Evolutionary conservation across 2,797 vertebrate genomes (phyloP).

Genomic region (Liparis tanakae): DNA sequence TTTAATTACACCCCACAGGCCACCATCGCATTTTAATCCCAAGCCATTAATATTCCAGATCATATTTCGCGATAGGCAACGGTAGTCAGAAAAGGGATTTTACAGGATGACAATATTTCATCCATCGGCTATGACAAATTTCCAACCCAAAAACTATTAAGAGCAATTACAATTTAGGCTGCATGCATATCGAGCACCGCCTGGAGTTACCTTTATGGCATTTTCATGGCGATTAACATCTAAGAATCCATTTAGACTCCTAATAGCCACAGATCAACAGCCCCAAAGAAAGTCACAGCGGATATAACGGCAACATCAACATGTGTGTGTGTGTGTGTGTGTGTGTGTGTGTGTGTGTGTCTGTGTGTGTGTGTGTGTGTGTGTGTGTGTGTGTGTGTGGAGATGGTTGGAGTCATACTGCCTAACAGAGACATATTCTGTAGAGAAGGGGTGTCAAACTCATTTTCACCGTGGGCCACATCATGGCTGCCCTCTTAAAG

Average conservation of each 20-base stretch:
- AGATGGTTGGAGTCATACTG: too few relatives aligned
- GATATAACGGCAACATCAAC: constrained; percentile 56
- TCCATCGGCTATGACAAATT: constrained; percentile 61
- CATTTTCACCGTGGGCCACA: too few relatives aligned
- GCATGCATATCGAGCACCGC: constrained; percentile 45
- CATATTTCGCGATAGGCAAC: constrained; percentile 31
- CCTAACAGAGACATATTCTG: constrained; percentile 22
- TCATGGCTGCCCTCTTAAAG: too few relatives aligned
- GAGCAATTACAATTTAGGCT: constrained; percentile 54
- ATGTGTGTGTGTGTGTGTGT: constrained; percentile 13
- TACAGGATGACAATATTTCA: constrained; percentile 45
- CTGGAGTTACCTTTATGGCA: constrained; percentile 60
- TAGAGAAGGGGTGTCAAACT: too few relatives aligned
- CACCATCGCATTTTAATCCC: constrained; percentile 45
- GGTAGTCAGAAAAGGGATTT: constrained; percentile 44
- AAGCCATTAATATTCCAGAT: constrained; percentile 57
- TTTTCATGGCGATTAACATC: constrained; percentile 69
- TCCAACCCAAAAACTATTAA: constrained; percentile 63
- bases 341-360: constrained; percentile 13
- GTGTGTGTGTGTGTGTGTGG: neutral
- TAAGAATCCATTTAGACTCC: constrained; percentile 66
- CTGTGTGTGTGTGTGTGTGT: constrained; percentile 20
- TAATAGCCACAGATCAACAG: constrained; percentile 58
- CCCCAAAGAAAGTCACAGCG: constrained; percentile 64
- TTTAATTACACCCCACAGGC: constrained; percentile 61